Conservation (phyloP, 1,140 invertebrate species). For the Drosophila virilis region DNA sequence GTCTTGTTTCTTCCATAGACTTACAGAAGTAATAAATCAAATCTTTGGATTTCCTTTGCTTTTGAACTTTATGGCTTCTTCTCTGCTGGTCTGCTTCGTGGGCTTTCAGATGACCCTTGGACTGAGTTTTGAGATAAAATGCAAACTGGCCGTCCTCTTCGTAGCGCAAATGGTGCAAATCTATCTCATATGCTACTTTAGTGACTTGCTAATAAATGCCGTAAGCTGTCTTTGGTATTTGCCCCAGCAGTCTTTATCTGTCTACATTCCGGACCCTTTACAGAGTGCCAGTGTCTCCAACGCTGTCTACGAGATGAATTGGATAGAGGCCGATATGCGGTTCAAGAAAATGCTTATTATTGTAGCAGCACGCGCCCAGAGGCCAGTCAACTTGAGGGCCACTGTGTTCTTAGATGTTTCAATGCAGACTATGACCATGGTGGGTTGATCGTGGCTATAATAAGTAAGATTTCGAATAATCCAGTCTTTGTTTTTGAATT, state of each 20-base stretch:
- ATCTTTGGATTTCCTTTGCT: conserved; percentile 67
- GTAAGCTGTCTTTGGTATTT: conserved; percentile 17
- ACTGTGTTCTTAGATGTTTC: conserved; percentile 57
- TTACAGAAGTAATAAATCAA: conserved; percentile 62
- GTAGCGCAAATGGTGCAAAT: conserved; percentile 43
- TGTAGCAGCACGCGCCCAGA: conserved; percentile 49
- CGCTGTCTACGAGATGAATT: conserved; percentile 62
- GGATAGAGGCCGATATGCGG: conserved; percentile 36
- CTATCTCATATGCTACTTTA: conserved; percentile 54
- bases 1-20: conserved; percentile 9
- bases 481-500: neutral
- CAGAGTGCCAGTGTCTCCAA: conserved; percentile 46
- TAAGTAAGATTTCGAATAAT: neutral
- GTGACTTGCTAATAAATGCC: conserved; percentile 64
- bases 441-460: neutral
- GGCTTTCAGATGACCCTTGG: conserved; percentile 70
- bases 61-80: conserved; percentile 61
- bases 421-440: conserved; percentile 60
- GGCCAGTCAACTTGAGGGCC: conserved; percentile 50
- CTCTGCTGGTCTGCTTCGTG: conserved; percentile 66
- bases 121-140: conserved; percentile 21
- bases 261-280: neutral
- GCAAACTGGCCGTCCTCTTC: conserved; percentile 53
- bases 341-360: conserved; percentile 62
- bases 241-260: neutral